A percentile compares a stretch with the other conserved stretches of the same genome.
Evolutionary conservation across 2,888 invertebrate species (phyloP).

Genomic region (Tinea semifulvella): DNA sequence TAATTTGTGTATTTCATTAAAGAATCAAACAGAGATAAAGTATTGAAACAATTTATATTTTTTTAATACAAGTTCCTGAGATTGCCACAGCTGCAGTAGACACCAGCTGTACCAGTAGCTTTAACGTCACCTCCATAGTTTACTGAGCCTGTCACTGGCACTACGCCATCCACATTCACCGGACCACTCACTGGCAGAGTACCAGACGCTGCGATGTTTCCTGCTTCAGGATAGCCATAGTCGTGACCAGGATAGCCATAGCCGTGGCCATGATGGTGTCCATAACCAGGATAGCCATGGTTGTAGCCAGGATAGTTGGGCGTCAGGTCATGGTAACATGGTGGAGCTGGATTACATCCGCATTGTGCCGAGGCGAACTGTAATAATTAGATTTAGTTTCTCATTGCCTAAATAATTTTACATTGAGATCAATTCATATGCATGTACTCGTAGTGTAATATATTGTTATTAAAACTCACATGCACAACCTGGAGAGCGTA

Average conservation of each 20-base stretch:
- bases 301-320: not conserved
- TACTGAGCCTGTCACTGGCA: slow-evolving; percentile 30
- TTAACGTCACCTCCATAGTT: slow-evolving; percentile 26
- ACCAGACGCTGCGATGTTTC: slow-evolving; percentile 26
- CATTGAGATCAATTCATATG: not conserved
- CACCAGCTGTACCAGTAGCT: slow-evolving; percentile 27
- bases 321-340: not conserved
- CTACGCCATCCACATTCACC: slow-evolving; percentile 26
- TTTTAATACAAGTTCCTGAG: too few species aligned
- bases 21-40: too few species aligned
- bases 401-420: not conserved
- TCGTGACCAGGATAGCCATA: not conserved
- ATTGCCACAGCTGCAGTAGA: slow-evolving; percentile 26
- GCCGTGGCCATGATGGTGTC: not conserved
- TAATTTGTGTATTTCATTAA: too few species aligned
- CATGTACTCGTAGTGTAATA: not conserved
- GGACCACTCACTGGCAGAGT: slow-evolving; percentile 25
- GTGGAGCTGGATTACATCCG: not conserved
- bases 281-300: not conserved
- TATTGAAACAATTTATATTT: too few species aligned
- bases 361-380: not conserved
- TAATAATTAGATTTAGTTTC: not conserved
- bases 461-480: not conserved
- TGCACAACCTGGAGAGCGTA: not conserved
- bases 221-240: slow-evolving; percentile 22